phyloP scores from a whole-genome alignment of 2,888 invertebrate genomes.

The Amphipyra tragopoginis region DNA sequence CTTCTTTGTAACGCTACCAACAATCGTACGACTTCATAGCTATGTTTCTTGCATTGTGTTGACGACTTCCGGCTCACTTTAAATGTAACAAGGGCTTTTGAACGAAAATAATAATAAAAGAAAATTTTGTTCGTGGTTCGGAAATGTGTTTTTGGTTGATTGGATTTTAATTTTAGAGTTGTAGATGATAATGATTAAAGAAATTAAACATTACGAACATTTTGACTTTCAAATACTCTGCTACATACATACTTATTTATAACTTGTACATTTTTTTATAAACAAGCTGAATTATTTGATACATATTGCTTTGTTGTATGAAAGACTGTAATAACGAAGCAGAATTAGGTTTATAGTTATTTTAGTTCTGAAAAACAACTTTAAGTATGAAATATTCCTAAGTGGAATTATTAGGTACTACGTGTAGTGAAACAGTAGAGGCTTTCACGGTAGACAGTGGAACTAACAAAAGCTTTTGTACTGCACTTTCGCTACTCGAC shows the following conservation, averaged over 20 bases:
- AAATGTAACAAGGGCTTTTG: conserved; percentile 56
- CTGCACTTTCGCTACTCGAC: conserved; percentile 64
- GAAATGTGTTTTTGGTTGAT: conserved; percentile 14
- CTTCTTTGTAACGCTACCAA: conserved; percentile 73
- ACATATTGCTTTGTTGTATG: too few relatives aligned
- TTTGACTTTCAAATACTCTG: too few relatives aligned
- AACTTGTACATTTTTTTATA: neutral
- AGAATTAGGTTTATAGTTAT: too few relatives aligned
- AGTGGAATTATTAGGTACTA: neutral
- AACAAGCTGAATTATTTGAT: too few relatives aligned
- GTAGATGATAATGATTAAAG: too few relatives aligned
- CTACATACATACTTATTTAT: too few relatives aligned
- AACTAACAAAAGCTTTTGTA: conserved; percentile 39
- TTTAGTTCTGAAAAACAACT: too few relatives aligned
- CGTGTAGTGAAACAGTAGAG: neutral
- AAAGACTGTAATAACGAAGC: too few relatives aligned
- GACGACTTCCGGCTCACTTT: conserved; percentile 58
- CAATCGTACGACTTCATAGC: conserved; percentile 61
- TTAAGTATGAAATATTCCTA: neutral
- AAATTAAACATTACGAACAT: too few relatives aligned
- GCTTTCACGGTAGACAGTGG: conserved; percentile 19
- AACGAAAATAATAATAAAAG: conserved; percentile 30
- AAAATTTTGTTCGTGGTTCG: conserved; percentile 11
- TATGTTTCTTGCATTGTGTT: conserved; percentile 61
- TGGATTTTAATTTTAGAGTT: neutral